Evolutionary conservation across 2,888 invertebrate species (phyloP).

Genomic region (Nymphalis c-album): DNA sequence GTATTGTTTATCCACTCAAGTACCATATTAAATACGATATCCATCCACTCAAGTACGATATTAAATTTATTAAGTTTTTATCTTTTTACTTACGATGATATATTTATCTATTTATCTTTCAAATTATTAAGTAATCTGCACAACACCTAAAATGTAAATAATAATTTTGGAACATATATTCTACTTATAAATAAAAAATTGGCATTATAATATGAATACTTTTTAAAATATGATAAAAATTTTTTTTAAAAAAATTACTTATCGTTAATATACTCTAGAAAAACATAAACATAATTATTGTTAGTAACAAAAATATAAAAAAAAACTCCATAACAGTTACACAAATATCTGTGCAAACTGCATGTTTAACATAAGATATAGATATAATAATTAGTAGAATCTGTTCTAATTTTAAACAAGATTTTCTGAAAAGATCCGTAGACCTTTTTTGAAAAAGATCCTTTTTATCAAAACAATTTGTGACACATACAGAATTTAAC

Average conservation of each 20-base stretch:
- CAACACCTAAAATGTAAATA: neutral
- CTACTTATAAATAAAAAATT: slow-evolving; percentile 5
- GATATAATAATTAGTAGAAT: too few relatives aligned
- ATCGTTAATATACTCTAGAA: neutral
- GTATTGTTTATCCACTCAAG: neutral
- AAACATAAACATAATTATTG: neutral
- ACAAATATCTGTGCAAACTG: neutral
- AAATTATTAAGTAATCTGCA: neutral
- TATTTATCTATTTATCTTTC: neutral
- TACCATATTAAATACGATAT: too few relatives aligned
- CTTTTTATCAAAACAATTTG: neutral
- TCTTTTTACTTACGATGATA: neutral
- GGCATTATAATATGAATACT: neutral
- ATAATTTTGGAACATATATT: neutral
- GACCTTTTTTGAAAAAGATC: neutral
- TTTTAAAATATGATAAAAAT: neutral
- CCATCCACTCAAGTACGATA: neutral
- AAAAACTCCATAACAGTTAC: neutral
- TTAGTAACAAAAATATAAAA: neutral
- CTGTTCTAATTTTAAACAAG: neutral
- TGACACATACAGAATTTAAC: neutral
- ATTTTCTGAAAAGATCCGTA: too few relatives aligned
- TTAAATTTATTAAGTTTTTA: slow-evolving; percentile 6
- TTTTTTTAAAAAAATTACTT: neutral
- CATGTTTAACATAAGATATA: neutral